Evolutionary conservation across 2,113 vertebrate species (phyloP), one percentile per base, ranked within the genome.

Genomic region (Hippocampus barbouri): DNA sequence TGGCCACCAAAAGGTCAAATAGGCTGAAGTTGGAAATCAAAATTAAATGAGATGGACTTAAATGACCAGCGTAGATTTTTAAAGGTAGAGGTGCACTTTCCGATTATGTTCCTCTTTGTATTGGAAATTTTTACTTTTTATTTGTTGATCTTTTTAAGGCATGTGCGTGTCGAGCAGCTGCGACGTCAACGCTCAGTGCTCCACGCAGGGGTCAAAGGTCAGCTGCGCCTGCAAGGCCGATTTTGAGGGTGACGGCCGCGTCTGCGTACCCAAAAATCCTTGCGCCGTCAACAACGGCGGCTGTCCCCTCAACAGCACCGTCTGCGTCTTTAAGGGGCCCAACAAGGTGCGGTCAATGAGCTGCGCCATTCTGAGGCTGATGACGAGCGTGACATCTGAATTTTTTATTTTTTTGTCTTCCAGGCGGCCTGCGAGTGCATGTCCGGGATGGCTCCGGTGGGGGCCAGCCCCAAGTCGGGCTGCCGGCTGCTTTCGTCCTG

Each of bases 361-460:
- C 20, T 20, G 1, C 51, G 6, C 71, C 1, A 1, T 16, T 40
- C 34, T 2, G 41, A 49, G 15, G 47, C 15, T 2, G 47, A 49
- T 6, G 47, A 49, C 15, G 15, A 18, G 15, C 15, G 47, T 18
- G 14, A 15, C 12, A 15, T 43, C 2, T 43, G 3, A 49, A 3
- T 11, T 11, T 9, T 11, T 43, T 43, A 11, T 2, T 11, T 5
- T 5, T 38, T 38, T 76, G 56, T 70, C 56, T 75, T 45, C 64
- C 87, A 98, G 97, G 90, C 92, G 21, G 72, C 38, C 57, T 99
- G 97, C 78, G 27, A 83, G 14, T 99, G 96, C 76, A 93, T 93
- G 86, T 85, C 68, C 2, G 95, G 95, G 69, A 90, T 91, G 89
- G 59, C 74, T 21, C 87, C 86, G 11, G 1, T 79, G 25, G 83